Percentiles rank a stretch among this genome's conserved stretches.
These are phyloP conservation scores for Apotomis turbidana DNA, from an alignment of 2,888 invertebrate genomes.

Conservation along the genomic window DNA sequence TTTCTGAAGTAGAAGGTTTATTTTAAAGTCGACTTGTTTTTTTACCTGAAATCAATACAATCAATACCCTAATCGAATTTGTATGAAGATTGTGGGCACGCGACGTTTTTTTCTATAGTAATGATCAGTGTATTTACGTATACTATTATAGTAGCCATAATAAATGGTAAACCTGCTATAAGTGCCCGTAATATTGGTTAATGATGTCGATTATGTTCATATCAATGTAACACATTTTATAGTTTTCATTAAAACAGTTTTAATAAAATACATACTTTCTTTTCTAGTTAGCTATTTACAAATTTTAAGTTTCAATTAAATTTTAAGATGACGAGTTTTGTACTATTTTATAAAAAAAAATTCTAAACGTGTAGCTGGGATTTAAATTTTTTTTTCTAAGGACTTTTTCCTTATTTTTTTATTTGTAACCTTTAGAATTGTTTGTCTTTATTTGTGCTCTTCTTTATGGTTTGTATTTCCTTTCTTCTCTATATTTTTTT, in stretches of 20 bases:
- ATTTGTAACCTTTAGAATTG: too few species aligned
- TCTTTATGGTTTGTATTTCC: too few species aligned
- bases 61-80: constrained; percentile 37
- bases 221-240: background rate
- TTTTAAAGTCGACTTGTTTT: constrained; percentile 8
- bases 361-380: too few species aligned
- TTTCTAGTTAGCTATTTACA: too few species aligned
- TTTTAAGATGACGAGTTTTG: too few species aligned
- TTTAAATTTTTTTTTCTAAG: too few species aligned
- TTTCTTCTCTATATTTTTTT: too few species aligned
- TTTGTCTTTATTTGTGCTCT: too few species aligned
- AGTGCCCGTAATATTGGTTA: background rate
- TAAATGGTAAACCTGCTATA: background rate
- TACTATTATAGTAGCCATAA: background rate
- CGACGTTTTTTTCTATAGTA: constrained; percentile 25
- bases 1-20: background rate
- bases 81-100: constrained; percentile 29
- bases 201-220: background rate
- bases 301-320: too few species aligned
- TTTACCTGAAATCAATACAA: constrained; percentile 35
- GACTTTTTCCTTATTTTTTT: too few species aligned
- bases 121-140: constrained; percentile 15
- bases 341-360: too few species aligned
- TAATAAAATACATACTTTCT: too few species aligned
- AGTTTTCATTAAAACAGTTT: background rate